Base-by-base conservation (phyloP, 2,113 vertebrate species). In the Oncorhynchus tshawytscha region DNA sequence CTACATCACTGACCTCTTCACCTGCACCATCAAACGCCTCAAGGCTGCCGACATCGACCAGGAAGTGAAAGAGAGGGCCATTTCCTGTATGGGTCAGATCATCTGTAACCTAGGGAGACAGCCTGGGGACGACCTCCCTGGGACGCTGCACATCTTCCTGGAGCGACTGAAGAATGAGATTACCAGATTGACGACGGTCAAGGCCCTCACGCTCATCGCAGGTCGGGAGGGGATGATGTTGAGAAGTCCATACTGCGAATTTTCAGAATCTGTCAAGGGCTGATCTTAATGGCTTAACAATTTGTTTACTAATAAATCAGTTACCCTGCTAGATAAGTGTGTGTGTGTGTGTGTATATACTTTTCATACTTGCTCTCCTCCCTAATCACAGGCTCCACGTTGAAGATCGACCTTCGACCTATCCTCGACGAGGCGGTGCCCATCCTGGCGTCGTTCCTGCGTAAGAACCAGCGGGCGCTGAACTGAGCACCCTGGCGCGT, bases 1-100 rank as follows among this genome's bases (percentile, higher is more conserved):
- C 73, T 99, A 99, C 88, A 98, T 99, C 87, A 94, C 93, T 77
- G 98, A 99, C 91, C 87, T 99, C 31, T 99, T 99, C 90, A 94
- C 95, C 77, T 99, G 98, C 85, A 99, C 98, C 34, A 97, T 98
- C 87, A 96, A 94, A 84, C 95, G 97, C 60, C 93, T 99, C 71
- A 98, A 98, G 90, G 98, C 98, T 48, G 98, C 98, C 11, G 98
- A 99, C 90, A 99, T 99, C 84, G 98, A 99, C 91, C 98, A 99
- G 90, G 98, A 99, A 83, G 98, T 99, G 70, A 99, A 99, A 86
- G 98, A 99, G 80, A 95, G 97, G 73, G 97, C 97, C 76, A 99
- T 99, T 88, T 98, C 98, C 81, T 99, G 98, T 80, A 99, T 98
- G 97, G 98, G 98, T 49, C 98, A 99, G 87, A 99, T 99, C 22